Evolutionary conservation across 2,113 vertebrate species (phyloP), one percentile per base, ranked within the genome.

Genomic region (Ceratotherium simum): DNA sequence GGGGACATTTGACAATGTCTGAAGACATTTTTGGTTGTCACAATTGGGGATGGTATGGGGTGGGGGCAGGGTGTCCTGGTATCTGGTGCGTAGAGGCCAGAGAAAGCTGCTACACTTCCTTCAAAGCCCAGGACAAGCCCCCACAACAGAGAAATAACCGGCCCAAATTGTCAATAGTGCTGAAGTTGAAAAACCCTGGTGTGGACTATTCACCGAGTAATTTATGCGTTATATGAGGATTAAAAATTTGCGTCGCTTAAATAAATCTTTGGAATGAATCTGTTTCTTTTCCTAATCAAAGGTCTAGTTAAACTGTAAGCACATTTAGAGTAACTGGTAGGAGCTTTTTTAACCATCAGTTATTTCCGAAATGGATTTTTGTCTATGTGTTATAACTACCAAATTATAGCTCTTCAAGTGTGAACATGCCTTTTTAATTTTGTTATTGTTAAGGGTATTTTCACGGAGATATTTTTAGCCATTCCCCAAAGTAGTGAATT

Each of bases 401-500:
- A 69, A 73, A 83, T 75, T 62, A 90, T 17, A 58, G 62, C 27
- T 73, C 31, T 62, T 73, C 9, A 78, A 33, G 8, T 75, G 42
- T 81, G n/a, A 78, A 58, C 51, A 4, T 62, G 73, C 18, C 82
- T 95, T 94, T 80, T 42, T 25, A 64, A 58, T 91, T 94, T 64
- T 88, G 36, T 90, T 58, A 70, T 73, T 75, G 46, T 36, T 36
- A 56, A 58, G 88, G 46, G 18, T 97, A 14, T 85, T 90, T 96
- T 90, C 58, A 48, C 70, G 36, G 36, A 93, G 51, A 36, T 92
- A 91, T 94, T 90, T 97, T 98, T 88, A 92, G 70, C n/a, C 79
- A 39, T 78, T 83, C 29, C 25, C 36, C 1, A 82, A 29, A 70
- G 62, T 60, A 54, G 69, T 54, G 67, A 97, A 39, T 80, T 84